Conservation (phyloP, 2,797 vertebrate genomes). For the Numenius phaeopus region DNA sequence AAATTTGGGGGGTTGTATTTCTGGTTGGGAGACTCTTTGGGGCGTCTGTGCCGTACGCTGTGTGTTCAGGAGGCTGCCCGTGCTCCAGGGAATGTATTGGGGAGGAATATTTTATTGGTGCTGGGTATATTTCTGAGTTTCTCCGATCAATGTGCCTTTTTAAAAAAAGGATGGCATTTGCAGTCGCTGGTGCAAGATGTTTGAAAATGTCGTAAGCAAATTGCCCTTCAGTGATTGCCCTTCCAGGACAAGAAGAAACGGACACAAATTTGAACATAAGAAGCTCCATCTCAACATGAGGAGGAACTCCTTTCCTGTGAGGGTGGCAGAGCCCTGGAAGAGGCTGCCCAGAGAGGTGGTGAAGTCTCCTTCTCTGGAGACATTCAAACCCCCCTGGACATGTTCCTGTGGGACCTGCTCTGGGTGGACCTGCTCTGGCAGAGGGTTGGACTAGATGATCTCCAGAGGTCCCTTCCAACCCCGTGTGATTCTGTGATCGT, state of each 20-base stretch:
- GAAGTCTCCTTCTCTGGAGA: too few relatives aligned
- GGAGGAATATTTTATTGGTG: neutral
- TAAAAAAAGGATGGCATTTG: neutral
- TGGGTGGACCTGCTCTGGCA: too few relatives aligned
- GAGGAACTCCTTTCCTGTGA: too few relatives aligned
- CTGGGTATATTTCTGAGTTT: neutral
- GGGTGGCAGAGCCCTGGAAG: too few relatives aligned
- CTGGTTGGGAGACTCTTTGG: neutral
- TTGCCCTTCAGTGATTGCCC: neutral
- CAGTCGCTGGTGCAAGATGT: neutral
- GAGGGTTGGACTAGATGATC: too few relatives aligned
- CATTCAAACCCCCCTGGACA: too few relatives aligned
- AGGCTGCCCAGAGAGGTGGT: too few relatives aligned
- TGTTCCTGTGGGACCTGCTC: too few relatives aligned
- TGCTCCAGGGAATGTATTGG: fast-evolving
- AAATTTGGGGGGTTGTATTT: fast-evolving
- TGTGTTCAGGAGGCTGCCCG: neutral
- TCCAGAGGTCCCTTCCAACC: too few relatives aligned
- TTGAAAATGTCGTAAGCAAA: neutral
- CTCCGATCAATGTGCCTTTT: neutral
- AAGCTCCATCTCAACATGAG: too few relatives aligned
- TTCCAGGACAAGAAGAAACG: too few relatives aligned
- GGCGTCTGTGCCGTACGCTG: fast-evolving
- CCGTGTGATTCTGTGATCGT: neutral
- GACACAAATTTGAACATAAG: too few relatives aligned